These are phyloP conservation scores for Philaenus spumarius DNA, from an alignment of 1,140 invertebrate species.

Conservation along the genomic window DNA sequence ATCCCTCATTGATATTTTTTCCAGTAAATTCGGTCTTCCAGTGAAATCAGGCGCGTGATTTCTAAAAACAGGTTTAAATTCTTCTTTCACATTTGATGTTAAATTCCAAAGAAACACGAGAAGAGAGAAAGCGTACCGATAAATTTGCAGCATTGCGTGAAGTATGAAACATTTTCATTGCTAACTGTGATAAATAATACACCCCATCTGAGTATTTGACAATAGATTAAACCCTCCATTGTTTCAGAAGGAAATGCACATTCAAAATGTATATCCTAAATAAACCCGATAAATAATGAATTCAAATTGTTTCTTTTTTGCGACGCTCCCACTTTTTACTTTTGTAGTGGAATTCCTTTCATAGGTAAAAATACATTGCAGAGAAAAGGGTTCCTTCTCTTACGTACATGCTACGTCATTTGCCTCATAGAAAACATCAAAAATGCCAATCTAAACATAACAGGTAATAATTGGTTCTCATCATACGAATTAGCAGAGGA, in stretches of 20 bases:
- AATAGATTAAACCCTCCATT: constrained; percentile 40
- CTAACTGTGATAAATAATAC: constrained; percentile 35
- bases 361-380: constrained; percentile 4
- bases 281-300: constrained; percentile 42
- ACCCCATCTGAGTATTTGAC: constrained; percentile 27
- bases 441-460: constrained; percentile 20
- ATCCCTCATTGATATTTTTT: not conserved
- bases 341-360: constrained; percentile 20
- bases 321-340: constrained; percentile 30
- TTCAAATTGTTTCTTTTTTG: constrained; percentile 23
- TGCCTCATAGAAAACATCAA: constrained; percentile 26
- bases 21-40: constrained; percentile 6
- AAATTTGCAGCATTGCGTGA: constrained; percentile 28
- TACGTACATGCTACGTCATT: constrained; percentile 11
- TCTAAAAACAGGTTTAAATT: constrained; percentile 33
- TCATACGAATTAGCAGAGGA: constrained; percentile 28
- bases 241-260: constrained; percentile 36
- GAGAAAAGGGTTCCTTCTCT: constrained; percentile 5
- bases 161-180: constrained; percentile 36
- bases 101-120: constrained; percentile 33
- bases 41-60: constrained; percentile 23
- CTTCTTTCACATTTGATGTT: constrained; percentile 34
- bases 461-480: constrained; percentile 30
- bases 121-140: constrained; percentile 23
- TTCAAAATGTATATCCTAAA: constrained; percentile 42